Conservation (phyloP, 2,113 vertebrate species). For the Corvus hawaiiensis region DNA sequence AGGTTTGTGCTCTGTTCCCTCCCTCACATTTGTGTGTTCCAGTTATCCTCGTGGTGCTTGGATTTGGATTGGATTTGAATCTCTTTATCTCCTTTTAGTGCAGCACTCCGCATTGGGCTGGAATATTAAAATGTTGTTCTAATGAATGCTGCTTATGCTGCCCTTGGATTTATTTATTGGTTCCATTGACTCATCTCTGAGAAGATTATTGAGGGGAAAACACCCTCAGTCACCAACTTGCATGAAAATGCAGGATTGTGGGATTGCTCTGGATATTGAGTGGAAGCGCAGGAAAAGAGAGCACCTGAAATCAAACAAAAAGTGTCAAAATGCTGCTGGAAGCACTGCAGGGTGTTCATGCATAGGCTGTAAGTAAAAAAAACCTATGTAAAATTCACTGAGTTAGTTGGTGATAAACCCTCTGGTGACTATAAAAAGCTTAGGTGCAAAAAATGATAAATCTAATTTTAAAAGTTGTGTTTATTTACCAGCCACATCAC, state of each 20-base stretch:
- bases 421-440: neutral
- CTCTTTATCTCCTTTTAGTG: neutral
- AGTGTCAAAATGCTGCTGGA: neutral
- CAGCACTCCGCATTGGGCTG: neutral
- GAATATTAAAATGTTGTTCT: neutral
- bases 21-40: neutral
- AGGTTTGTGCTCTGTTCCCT: neutral
- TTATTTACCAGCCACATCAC: neutral
- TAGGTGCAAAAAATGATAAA: neutral
- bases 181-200: neutral
- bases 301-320: neutral
- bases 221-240: neutral
- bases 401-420: neutral
- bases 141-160: neutral
- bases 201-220: neutral
- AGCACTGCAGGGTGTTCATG: neutral
- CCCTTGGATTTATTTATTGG: neutral
- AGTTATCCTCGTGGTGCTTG: neutral
- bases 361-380: neutral
- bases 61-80: neutral
- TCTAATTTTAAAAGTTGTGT: neutral
- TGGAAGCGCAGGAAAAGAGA: neutral
- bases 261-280: neutral
- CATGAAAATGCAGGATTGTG: neutral
- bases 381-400: accelerated